Base-by-base conservation (phyloP, 2,797 vertebrate species). In the Diplodus puntazzo region DNA sequence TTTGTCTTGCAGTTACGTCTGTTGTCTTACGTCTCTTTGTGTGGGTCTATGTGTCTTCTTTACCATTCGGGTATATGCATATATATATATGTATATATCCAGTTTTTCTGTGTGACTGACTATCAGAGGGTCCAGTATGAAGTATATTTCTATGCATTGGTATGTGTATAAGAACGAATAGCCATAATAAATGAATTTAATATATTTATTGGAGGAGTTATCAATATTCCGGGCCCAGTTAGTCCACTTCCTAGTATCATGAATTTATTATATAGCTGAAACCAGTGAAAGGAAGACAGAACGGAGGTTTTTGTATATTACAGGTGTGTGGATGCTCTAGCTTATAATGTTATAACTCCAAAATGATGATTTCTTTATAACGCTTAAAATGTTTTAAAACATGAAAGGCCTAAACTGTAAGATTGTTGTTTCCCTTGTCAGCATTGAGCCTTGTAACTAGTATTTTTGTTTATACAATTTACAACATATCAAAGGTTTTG, bases 1-100 rank as follows among this genome's bases (percentile, higher is more conserved):
- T 1, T 61, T 77, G 52, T 79, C 60, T 25, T 63, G 5, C 52
- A 14, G 30, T 63, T 65, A 69, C 45, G 25, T 76, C n/a, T 73
- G 20, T 65, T 39, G 39, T 11, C 39, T 39, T 39, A 11, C 39
- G 10, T 39, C 39, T 11, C 39, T 39, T 39, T 39, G 39, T 69
- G 50, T 85, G 59, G 73, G 39, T 63, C 21, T 80, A 1, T 67
- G 70, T 74, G 45, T 55, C 52, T 54, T 39, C 59, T 2, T 4
- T 42, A 2, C 18, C 21, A 18, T 76, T 70, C 23, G 42, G 46
- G 69, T 53, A 52, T 20, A 55, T 45, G 25, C 27, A 53, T 12
- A 63, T 54, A 46, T 11, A 64, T 67, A 16, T 30, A 46, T 11
- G 61, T 67, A 16, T 30, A 39, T 46, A 3, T 14, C 14, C 25